Evolutionary conservation across 2,888 invertebrate species (phyloP).

Genomic region (Campoplex nolae): DNA sequence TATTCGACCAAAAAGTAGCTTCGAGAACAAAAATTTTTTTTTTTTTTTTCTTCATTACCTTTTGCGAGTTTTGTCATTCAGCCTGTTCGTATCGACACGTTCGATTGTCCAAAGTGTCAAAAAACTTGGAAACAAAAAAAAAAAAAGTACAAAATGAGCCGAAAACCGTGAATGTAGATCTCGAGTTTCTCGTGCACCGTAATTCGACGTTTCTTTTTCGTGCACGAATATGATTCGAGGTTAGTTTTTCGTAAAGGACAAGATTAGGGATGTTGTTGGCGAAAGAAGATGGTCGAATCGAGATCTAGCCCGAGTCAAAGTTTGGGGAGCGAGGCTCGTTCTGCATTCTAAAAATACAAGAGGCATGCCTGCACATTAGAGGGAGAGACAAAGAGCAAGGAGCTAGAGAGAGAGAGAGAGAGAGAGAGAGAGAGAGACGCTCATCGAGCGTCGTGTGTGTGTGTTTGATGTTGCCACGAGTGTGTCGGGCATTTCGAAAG

Average conservation of each 20-base stretch:
- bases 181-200: too few relatives aligned
- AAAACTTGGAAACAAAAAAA: too few relatives aligned
- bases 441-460: not conserved
- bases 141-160: too few relatives aligned
- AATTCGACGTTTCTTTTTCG: not conserved
- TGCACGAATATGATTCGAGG: not conserved
- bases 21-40: too few relatives aligned
- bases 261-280: slow-evolving; percentile 11
- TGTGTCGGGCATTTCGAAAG: slow-evolving; percentile 53
- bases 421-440: not conserved
- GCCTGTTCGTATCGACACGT: too few relatives aligned
- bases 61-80: too few relatives aligned
- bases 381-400: slow-evolving; percentile 10
- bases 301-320: slow-evolving; percentile 47
- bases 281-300: slow-evolving; percentile 36
- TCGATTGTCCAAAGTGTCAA: too few relatives aligned
- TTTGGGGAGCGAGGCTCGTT: slow-evolving; percentile 53
- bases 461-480: not conserved
- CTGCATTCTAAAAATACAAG: slow-evolving; percentile 65
- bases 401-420: not conserved
- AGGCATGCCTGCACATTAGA: slow-evolving; percentile 21
- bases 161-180: too few relatives aligned
- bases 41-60: too few relatives aligned
- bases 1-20: not conserved
- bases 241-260: not conserved